Evolutionary conservation across 2,113 vertebrate genomes (phyloP).

Genomic region (Orientallactaga bullata): DNA sequence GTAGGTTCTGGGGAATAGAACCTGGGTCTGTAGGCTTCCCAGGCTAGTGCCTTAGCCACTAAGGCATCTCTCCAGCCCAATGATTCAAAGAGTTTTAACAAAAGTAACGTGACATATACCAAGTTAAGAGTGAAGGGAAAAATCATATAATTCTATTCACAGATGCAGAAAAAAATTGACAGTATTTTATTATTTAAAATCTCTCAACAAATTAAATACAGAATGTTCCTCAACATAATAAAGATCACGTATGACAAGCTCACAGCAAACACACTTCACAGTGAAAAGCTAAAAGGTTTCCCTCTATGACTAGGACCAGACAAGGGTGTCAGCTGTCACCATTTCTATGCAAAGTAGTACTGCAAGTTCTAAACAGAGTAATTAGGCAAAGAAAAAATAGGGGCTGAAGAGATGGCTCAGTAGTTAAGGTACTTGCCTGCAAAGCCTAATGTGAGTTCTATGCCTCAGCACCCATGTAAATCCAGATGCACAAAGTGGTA

Average conservation of each 20-base stretch:
- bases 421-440: too few species aligned
- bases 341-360: background rate
- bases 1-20: too few species aligned
- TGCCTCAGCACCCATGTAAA: too few species aligned
- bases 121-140: background rate
- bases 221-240: background rate
- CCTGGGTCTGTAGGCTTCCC: too few species aligned
- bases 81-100: too few species aligned
- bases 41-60: too few species aligned
- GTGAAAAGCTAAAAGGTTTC: background rate
- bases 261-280: background rate
- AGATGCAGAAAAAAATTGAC: background rate
- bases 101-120: background rate
- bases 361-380: too few species aligned
- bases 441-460: too few species aligned
- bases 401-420: background rate
- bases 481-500: too few species aligned
- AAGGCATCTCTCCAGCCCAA: too few species aligned
- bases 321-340: background rate
- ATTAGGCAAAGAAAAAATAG: background rate
- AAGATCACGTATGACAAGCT: background rate
- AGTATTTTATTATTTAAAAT: background rate
- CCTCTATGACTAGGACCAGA: background rate
- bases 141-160: background rate
- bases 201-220: background rate